Conservation (phyloP, 1,140 invertebrate species). For the Trichonephila clavata region DNA sequence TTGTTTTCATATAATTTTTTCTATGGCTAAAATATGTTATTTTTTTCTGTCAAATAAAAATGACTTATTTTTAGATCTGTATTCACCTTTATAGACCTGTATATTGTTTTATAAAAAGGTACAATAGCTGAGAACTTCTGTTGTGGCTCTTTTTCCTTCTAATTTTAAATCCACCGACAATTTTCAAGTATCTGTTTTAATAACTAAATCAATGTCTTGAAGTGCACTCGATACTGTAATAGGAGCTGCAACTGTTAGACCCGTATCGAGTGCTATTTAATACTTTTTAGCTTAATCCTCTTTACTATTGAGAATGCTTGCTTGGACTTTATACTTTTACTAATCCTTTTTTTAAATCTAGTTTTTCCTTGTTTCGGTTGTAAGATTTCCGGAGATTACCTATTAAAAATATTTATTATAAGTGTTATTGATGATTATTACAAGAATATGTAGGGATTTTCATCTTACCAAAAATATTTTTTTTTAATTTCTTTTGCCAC, state of each 20-base stretch:
- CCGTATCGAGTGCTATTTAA: neutral
- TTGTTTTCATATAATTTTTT: neutral
- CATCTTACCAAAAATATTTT: neutral
- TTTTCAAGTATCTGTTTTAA: neutral
- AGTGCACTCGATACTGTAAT: neutral
- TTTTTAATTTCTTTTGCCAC: neutral
- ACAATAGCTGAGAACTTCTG: neutral
- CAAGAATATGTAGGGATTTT: neutral
- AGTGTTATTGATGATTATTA: neutral
- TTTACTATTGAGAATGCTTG: neutral
- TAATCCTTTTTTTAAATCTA: neutral
- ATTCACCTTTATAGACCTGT: too few relatives aligned
- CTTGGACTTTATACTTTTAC: neutral
- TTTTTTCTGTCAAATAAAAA: neutral
- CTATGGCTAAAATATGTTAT: neutral
- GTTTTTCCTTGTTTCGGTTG: neutral
- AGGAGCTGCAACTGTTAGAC: neutral
- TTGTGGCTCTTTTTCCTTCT: neutral
- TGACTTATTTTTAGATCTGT: too few relatives aligned
- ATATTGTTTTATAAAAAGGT: neutral
- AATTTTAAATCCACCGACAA: neutral
- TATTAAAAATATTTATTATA: neutral
- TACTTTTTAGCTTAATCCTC: neutral
- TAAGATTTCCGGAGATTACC: neutral
- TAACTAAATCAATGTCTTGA: neutral